Conservation (phyloP, 2,113 vertebrate genomes). For the Axis porcinus region DNA sequence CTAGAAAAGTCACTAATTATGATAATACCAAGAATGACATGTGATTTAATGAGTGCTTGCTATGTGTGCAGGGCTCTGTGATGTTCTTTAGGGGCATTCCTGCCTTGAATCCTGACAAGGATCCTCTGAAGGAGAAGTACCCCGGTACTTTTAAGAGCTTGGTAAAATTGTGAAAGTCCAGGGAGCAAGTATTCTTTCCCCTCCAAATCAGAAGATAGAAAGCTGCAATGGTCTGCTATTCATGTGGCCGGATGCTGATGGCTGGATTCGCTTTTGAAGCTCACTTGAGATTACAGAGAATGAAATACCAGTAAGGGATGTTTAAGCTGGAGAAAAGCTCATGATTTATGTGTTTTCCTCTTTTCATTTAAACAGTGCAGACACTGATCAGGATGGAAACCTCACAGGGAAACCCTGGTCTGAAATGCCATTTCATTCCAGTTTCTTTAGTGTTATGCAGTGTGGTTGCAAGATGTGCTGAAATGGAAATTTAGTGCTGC, state of each 20-base stretch:
- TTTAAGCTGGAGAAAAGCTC: conserved; percentile 6
- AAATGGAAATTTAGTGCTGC: conserved; percentile 39
- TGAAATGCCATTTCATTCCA: conserved; percentile 53
- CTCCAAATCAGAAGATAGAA: conserved; percentile 10
- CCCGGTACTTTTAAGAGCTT: background rate
- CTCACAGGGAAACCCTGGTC: background rate
- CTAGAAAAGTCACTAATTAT: background rate
- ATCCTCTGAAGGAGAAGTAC: background rate
- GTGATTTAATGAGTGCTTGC: background rate
- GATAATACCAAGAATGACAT: background rate
- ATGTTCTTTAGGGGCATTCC: background rate
- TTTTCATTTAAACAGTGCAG: conserved; percentile 25
- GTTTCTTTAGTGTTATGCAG: conserved; percentile 1
- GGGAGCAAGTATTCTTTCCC: background rate
- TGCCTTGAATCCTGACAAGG: background rate
- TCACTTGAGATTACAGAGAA: background rate
- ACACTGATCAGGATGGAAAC: conserved; percentile 9
- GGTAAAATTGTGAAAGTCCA: background rate
- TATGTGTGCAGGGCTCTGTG: background rate
- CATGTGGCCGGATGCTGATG: background rate
- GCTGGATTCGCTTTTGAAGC: background rate
- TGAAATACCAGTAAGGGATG: background rate
- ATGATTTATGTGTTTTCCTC: conserved; percentile 48
- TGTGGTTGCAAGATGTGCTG: conserved; percentile 8
- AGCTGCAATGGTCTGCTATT: background rate